Base-by-base conservation (phyloP, 2,888 invertebrate genomes). In the Seladonia tumulorum region DNA sequence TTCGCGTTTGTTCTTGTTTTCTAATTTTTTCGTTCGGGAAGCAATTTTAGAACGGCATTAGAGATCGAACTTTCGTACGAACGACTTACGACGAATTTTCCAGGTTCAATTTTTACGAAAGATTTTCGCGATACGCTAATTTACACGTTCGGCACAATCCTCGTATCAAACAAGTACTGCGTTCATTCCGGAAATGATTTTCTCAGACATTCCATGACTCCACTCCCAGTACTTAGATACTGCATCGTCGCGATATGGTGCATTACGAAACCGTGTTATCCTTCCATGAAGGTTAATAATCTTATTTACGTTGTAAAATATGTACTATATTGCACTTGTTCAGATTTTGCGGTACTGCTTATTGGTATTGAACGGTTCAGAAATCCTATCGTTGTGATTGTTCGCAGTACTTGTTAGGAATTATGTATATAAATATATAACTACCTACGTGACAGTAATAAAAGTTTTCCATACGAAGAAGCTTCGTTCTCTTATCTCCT, bases 391-490 rank as follows among this genome's bases (percentile, higher is more conserved):
- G 25, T 74, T 53, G 35, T 47, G 72, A 45, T 12, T 53, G 60
- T 83, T 81, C 53, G 63, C 86, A 60, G 80, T 87, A 66, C 74
- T 75, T 76, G 42, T 73, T 25, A 75, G 29, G 68, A 57, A 68
- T 57, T 75, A 57, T 82, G 35, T 85, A 76, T 68, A 49, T 72
- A 29, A 72, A 79, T 35, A 80, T n/a, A 39, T 70, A 42, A n/a
- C 14, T 70, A 60, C 73, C 29, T 79, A 77, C 25, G 80, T 68
- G 39, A 83, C 87, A 76, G 81, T 87, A 90, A 89, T 88, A 89
- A 89, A 89, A 87, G 76, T 90, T 87, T 89, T 89, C 87, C 73
- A 78, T 88, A 88, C 74, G 42, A 80, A 57, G 8, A 74, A 70
- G 22, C 16, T 35, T 71, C 63, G 25, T 12, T 22, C 18, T 77